Conservation (phyloP, 2,113 vertebrate genomes). For the Marcusenius ussheri region DNA sequence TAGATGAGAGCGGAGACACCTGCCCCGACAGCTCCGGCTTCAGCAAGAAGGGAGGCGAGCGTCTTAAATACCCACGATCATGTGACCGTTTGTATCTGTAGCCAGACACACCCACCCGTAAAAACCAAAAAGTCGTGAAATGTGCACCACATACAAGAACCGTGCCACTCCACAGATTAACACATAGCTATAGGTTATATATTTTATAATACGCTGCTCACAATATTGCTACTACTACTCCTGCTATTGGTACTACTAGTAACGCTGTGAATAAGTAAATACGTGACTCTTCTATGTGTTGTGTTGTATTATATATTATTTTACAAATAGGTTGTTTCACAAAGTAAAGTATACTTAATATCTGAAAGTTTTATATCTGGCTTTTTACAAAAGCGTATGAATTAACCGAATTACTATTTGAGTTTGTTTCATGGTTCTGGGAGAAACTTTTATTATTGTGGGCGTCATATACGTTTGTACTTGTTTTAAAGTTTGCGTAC, state of each 20-base stretch:
- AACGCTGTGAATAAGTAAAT: neutral
- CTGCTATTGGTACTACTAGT: neutral
- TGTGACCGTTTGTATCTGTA: conserved; percentile 32
- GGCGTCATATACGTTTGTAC: neutral
- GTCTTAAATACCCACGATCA: conserved; percentile 38
- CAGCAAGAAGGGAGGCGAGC: conserved; percentile 43
- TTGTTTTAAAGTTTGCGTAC: neutral
- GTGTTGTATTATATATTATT: neutral
- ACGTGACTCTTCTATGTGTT: neutral
- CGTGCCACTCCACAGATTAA: neutral
- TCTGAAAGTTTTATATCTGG: neutral
- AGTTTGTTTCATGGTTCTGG: neutral
- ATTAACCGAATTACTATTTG: neutral
- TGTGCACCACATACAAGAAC: neutral
- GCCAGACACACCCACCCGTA: conserved; percentile 41
- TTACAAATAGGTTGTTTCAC: neutral
- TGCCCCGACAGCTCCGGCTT: conserved; percentile 37
- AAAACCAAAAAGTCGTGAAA: conserved; percentile 10
- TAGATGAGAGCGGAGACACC: conserved; percentile 10
- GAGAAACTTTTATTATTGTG: neutral
- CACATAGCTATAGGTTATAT: neutral
- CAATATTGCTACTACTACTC: neutral
- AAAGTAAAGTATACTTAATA: neutral
- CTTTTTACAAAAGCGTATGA: neutral
- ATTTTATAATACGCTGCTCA: neutral